phyloP scores from a whole-genome alignment of 2,113 vertebrate species.

The Propithecus coquereli region DNA sequence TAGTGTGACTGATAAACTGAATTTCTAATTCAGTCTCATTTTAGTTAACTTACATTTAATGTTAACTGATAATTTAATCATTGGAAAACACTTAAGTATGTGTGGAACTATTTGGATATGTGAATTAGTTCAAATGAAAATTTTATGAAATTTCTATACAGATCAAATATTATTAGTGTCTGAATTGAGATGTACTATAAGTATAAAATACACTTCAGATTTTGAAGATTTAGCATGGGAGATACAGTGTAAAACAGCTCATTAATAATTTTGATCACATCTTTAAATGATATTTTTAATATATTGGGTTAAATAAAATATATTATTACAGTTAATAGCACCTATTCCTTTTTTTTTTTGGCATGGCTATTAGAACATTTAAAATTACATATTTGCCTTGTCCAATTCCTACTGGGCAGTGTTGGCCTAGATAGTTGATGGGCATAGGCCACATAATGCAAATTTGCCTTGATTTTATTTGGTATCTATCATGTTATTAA shows the following conservation, averaged over 20 bases:
- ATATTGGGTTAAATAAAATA: background rate
- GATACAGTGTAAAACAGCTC: background rate
- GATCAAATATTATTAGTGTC: background rate
- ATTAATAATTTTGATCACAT: background rate
- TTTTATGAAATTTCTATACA: constrained; percentile 1
- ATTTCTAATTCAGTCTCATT: constrained; percentile 13
- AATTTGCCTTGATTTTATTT: background rate
- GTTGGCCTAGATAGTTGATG: background rate
- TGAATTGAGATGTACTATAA: background rate
- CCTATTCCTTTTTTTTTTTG: background rate
- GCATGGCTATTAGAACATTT: background rate
- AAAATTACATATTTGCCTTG: background rate
- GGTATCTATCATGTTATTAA: background rate
- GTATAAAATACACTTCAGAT: background rate
- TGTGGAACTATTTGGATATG: background rate
- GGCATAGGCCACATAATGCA: background rate
- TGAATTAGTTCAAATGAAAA: background rate
- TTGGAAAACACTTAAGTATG: background rate
- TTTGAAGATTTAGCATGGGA: background rate
- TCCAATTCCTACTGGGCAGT: background rate
- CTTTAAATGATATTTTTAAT: constrained; percentile 26
- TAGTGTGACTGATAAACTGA: background rate
- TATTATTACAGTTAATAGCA: background rate
- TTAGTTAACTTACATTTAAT: background rate
- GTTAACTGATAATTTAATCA: background rate